Percentiles rank a stretch among this genome's conserved stretches.
These are phyloP conservation scores for Cacoxenus indagator DNA, from an alignment of 2,888 invertebrate genomes.

Conservation along the genomic window DNA sequence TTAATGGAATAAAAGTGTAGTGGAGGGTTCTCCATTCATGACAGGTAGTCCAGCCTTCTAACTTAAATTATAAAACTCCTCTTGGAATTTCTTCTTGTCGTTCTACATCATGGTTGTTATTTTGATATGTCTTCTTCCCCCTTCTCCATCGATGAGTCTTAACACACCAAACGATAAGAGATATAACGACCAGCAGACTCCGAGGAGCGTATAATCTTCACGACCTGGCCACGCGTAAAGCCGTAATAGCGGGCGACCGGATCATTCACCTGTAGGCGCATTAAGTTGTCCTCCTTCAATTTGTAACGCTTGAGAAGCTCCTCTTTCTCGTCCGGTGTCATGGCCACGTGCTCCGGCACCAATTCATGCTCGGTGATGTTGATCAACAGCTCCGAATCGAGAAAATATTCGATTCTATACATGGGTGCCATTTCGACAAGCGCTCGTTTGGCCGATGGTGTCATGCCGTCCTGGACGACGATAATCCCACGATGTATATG, in stretches of 20 bases:
- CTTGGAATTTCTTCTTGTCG: too few relatives aligned
- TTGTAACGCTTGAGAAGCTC: constrained; percentile 95
- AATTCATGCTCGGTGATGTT: constrained; percentile 98
- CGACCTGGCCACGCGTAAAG: constrained; percentile 97
- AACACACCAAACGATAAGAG: constrained; percentile 95
- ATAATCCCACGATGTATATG: constrained; percentile 98
- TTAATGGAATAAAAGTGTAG: too few relatives aligned
- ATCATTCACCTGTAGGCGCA: constrained; percentile 98
- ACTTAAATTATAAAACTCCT: too few relatives aligned
- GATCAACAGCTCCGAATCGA: constrained; percentile 94
- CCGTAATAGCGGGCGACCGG: constrained; percentile 99
- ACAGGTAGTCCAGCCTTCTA: too few relatives aligned
- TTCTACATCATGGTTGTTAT: background rate
- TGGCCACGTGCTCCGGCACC: constrained; percentile 98
- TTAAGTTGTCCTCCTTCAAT: constrained; percentile 97
- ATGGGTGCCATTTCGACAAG: constrained; percentile 99
- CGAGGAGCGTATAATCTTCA: constrained; percentile 97
- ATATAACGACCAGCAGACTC: constrained; percentile 99
- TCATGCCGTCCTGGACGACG: constrained; percentile 98
- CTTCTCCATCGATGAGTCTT: too few relatives aligned
- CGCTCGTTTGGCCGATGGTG: constrained; percentile 98
- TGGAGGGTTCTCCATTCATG: too few relatives aligned
- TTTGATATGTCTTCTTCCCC: too few relatives aligned
- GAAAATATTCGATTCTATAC: constrained; percentile 96
- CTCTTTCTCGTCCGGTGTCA: constrained; percentile 97